Conservation (phyloP, 1,140 invertebrate species). For the Berghia stephanieae region DNA sequence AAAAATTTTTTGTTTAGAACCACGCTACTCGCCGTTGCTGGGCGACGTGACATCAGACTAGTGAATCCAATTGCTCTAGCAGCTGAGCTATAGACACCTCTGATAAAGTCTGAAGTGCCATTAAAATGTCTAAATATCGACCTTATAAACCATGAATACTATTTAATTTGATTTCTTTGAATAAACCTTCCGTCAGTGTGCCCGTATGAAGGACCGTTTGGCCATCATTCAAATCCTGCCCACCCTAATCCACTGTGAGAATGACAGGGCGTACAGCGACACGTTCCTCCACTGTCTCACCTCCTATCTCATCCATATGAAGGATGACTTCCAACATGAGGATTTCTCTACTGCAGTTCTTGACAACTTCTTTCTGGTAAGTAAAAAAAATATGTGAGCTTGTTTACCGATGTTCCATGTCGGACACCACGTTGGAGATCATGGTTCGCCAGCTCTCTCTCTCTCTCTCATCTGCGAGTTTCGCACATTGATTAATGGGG, state of each 20-base stretch:
- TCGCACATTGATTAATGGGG: too few relatives aligned
- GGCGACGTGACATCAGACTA: too few relatives aligned
- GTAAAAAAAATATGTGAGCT: too few relatives aligned
- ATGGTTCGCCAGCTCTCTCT: too few relatives aligned
- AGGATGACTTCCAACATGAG: conserved; percentile 91
- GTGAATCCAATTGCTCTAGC: too few relatives aligned
- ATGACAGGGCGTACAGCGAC: conserved; percentile 92
- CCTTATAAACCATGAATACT: not conserved
- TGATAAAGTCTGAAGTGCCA: too few relatives aligned
- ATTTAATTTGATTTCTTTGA: not conserved
- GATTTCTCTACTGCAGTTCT: conserved; percentile 96
- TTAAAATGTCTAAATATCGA: not conserved
- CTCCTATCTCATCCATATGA: conserved; percentile 85
- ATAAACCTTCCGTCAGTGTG: conserved; percentile 34
- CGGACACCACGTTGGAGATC: too few relatives aligned
- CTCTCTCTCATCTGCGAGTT: too few relatives aligned
- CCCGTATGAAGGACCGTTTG: conserved; percentile 80
- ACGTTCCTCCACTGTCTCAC: conserved; percentile 91
- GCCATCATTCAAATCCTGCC: conserved; percentile 88
- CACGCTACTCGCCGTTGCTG: too few relatives aligned
- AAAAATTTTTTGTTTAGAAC: too few relatives aligned
- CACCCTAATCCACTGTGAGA: conserved; percentile 88
- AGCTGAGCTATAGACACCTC: too few relatives aligned
- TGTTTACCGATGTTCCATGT: too few relatives aligned
- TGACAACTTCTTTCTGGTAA: conserved; percentile 92